A percentile compares a stretch with the other conserved stretches of the same genome.
Conservation (phyloP, 2,888 invertebrate genomes). For the Nebria brevicollis region DNA sequence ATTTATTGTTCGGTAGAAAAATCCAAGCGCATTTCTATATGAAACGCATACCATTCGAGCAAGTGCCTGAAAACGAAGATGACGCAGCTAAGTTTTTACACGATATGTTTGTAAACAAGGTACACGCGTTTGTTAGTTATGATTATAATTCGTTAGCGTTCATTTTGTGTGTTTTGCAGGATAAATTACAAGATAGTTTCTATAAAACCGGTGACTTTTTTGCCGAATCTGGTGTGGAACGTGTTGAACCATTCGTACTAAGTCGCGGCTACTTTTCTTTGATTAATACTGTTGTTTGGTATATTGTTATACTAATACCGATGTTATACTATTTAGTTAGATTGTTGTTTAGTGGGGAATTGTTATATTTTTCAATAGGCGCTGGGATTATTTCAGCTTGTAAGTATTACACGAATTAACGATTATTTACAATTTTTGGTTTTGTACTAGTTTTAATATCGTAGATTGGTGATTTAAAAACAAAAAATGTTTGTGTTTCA, state of each 20-base stretch:
- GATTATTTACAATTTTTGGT: too few species aligned
- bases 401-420: slow-evolving; percentile 67
- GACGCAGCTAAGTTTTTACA: slow-evolving; percentile 84
- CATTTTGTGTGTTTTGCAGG: slow-evolving; percentile 62
- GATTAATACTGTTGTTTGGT: slow-evolving; percentile 79
- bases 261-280: slow-evolving; percentile 73
- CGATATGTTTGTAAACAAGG: slow-evolving; percentile 83
- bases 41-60: slow-evolving; percentile 82
- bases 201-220: slow-evolving; percentile 82
- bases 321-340: slow-evolving; percentile 76
- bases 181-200: slow-evolving; percentile 79
- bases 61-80: slow-evolving; percentile 79
- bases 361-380: slow-evolving; percentile 75
- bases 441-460: too few species aligned
- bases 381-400: slow-evolving; percentile 77
- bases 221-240: slow-evolving; percentile 75
- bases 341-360: slow-evolving; percentile 77
- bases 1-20: slow-evolving; percentile 77
- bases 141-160: neutral
- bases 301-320: slow-evolving; percentile 72
- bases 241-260: slow-evolving; percentile 69
- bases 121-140: slow-evolving; percentile 57
- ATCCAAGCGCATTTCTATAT: slow-evolving; percentile 81
- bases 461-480: too few species aligned
- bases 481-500: slow-evolving; percentile 63